A percentile compares a stretch with the other conserved stretches of the same genome.
Conservation (phyloP, 2,888 invertebrate genomes). For the Keiferia lycopersicella region DNA sequence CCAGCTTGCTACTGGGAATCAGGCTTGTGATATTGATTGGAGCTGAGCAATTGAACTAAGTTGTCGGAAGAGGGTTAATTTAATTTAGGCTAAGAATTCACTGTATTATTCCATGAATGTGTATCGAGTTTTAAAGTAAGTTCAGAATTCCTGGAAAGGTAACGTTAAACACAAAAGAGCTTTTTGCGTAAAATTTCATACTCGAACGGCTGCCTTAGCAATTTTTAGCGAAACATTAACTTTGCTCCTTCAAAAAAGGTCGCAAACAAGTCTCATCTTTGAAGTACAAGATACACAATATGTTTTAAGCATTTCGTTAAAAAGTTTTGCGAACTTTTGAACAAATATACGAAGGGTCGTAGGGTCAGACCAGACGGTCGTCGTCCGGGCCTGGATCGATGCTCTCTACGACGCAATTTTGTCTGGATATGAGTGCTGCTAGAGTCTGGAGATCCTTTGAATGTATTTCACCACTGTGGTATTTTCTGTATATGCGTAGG, state of each 20-base stretch:
- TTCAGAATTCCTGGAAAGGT: no score
- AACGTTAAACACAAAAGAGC: no score
- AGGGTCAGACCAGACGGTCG: constrained; percentile 10
- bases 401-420: constrained; percentile 2
- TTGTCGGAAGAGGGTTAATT: neutral
- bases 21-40: constrained; percentile 7
- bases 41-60: neutral
- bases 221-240: no score
- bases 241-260: no score
- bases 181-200: no score
- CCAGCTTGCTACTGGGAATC: constrained; percentile 3
- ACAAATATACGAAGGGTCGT: neutral
- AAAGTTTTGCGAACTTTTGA: neutral
- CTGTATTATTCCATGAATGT: neutral
- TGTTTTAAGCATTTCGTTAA: neutral
- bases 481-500: neutral
- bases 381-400: constrained; percentile 12
- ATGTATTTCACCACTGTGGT: neutral
- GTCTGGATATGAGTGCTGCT: constrained; percentile 7
- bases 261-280: neutral
- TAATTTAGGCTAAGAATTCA: neutral
- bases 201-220: no score
- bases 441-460: neutral
- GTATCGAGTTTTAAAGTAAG: neutral
- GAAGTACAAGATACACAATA: neutral